These are phyloP conservation scores for Patella ulyssiponensis DNA, from an alignment of 2,888 invertebrate genomes.

Conservation along the genomic window DNA sequence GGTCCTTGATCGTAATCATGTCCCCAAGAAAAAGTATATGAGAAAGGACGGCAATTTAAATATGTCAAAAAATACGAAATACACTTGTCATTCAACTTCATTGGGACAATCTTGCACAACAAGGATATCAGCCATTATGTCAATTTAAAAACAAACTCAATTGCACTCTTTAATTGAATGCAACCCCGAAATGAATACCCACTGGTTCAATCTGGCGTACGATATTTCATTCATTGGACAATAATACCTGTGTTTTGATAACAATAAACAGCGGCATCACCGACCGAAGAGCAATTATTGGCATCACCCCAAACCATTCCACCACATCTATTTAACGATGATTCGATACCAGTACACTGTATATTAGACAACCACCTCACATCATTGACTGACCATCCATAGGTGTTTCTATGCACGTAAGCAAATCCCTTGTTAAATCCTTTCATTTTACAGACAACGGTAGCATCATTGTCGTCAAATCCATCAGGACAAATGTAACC, in stretches of 20 bases:
- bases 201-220: too few species aligned
- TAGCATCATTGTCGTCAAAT: conserved; percentile 56
- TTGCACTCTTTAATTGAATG: too few species aligned
- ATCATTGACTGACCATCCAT: neutral
- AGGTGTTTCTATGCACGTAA: conserved; percentile 26
- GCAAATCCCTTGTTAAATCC: conserved; percentile 53
- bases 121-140: too few species aligned
- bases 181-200: too few species aligned
- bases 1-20: too few species aligned
- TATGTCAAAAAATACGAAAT: too few species aligned
- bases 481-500: conserved; percentile 54
- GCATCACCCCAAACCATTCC: conserved; percentile 54
- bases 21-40: too few species aligned
- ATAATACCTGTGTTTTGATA: conserved; percentile 47
- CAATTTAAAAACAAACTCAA: too few species aligned
- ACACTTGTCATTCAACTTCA: too few species aligned
- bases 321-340: conserved; percentile 40
- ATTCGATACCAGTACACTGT: conserved; percentile 22
- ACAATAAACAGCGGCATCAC: conserved; percentile 54
- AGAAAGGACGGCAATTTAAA: too few species aligned
- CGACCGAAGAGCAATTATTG: conserved; percentile 41
- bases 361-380: conserved; percentile 25
- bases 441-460: conserved; percentile 53
- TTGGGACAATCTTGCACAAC: too few species aligned
- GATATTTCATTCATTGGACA: neutral